Percentiles rank a stretch among this genome's conserved stretches.
These are phyloP conservation scores for Brachymystax lenok DNA, from an alignment of 2,797 vertebrate genomes.

Conservation along the genomic window DNA sequence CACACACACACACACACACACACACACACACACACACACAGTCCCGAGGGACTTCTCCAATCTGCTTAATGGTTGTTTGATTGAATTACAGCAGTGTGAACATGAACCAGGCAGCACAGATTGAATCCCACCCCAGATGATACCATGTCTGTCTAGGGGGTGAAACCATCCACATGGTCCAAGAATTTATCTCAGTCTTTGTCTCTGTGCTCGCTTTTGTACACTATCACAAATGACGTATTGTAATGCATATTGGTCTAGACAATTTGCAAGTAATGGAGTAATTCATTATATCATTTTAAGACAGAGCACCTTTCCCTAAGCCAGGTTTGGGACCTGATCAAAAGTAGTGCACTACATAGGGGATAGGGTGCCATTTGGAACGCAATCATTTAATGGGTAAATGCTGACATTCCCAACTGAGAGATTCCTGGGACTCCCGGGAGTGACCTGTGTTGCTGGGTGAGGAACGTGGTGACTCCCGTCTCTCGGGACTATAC, in stretches of 20 bases:
- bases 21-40: background rate
- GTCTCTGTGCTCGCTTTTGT: background rate
- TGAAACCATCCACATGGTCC: too few species aligned
- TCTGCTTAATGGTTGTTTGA: conserved; percentile 40
- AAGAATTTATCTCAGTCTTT: background rate
- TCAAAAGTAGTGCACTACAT: background rate
- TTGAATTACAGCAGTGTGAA: conserved; percentile 24
- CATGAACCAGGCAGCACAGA: too few species aligned
- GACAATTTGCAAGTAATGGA: too few species aligned
- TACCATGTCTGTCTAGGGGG: background rate
- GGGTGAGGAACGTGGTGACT: conserved; percentile 48
- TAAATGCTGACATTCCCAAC: conserved; percentile 33
- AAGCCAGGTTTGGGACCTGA: background rate
- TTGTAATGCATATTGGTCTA: too few species aligned
- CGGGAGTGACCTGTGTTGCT: conserved; percentile 44
- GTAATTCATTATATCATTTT: background rate
- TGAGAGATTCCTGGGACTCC: conserved; percentile 42
- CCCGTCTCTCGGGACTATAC: conserved; percentile 54
- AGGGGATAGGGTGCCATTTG: too few species aligned
- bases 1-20: conserved; percentile 21
- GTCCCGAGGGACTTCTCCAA: background rate
- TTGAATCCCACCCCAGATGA: too few species aligned
- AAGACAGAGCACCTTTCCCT: background rate
- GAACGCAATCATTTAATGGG: background rate
- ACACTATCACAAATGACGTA: too few species aligned